Percentiles rank a stretch among this genome's conserved stretches.
Conservation (phyloP, 37 sponge, comb jelly and placozoan genomes). For the Amphimedon queenslandica region DNA sequence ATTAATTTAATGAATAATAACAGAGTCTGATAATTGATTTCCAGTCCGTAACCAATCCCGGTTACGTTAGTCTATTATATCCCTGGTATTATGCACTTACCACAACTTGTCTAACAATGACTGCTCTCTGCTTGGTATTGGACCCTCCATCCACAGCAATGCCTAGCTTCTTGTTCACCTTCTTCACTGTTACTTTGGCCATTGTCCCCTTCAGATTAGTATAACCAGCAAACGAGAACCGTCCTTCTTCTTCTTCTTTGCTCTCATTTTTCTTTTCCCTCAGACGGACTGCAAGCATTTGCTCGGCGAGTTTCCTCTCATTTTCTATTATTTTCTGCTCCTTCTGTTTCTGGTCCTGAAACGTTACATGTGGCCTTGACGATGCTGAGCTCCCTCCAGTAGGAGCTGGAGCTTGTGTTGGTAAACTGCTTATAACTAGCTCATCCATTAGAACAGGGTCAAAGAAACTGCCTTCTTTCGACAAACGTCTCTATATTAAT, state of each 20-base stretch:
- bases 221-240: slow-evolving; percentile 49
- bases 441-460: neutral
- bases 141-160: slow-evolving; percentile 88
- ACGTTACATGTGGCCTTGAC: neutral
- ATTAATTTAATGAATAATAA: too few relatives aligned
- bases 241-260: slow-evolving; percentile 41
- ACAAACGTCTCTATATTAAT: neutral
- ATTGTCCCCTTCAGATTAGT: slow-evolving; percentile 62
- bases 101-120: slow-evolving; percentile 66
- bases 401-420: neutral
- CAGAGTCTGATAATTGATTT: too few relatives aligned
- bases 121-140: slow-evolving; percentile 77
- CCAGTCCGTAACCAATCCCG: too few relatives aligned
- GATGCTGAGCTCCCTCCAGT: neutral
- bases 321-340: neutral
- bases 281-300: neutral
- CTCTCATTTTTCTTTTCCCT: slow-evolving; percentile 6
- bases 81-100: too few relatives aligned
- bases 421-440: neutral
- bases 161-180: slow-evolving; percentile 68
- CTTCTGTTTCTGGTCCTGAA: neutral
- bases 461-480: slow-evolving; percentile 4
- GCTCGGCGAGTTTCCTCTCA: neutral
- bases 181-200: slow-evolving; percentile 49
- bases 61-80: too few relatives aligned